Evolutionary conservation across 2,888 invertebrate genomes (phyloP).

Genomic region (Glomeris marginata): DNA sequence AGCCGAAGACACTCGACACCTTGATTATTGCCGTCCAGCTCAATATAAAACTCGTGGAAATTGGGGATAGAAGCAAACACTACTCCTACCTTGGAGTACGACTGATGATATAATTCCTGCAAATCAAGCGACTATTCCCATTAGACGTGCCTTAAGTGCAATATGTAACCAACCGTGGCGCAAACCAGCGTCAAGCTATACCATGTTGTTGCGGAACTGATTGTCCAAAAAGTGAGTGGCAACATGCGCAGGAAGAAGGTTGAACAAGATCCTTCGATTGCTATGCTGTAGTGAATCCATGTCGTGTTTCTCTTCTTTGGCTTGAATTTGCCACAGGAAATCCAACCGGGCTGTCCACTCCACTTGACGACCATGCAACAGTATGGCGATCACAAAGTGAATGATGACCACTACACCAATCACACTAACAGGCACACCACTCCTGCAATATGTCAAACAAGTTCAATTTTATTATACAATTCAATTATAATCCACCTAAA

Average conservation of each 20-base stretch:
- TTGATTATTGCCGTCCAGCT: conserved; percentile 80
- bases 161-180: neutral
- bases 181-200: conserved; percentile 25
- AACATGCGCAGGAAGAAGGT: conserved; percentile 77
- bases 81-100: conserved; percentile 77
- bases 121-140: conserved; percentile 7
- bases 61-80: conserved; percentile 86
- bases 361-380: conserved; percentile 60
- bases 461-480: conserved; percentile 3
- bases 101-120: conserved; percentile 83
- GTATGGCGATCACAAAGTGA: conserved; percentile 64
- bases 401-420: conserved; percentile 51
- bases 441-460: conserved; percentile 31
- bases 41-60: conserved; percentile 87
- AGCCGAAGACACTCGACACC: conserved; percentile 75
- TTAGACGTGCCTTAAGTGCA: neutral
- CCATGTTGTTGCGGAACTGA: conserved; percentile 75
- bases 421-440: conserved; percentile 60
- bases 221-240: conserved; percentile 83
- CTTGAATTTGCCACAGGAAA: conserved; percentile 43
- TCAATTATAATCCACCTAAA: neutral
- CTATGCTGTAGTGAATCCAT: conserved; percentile 85
- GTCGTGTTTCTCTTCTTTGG: conserved; percentile 76
- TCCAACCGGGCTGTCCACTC: conserved; percentile 68
- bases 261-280: conserved; percentile 68